These are phyloP conservation scores for Chymomyza costata DNA, from an alignment of 1,140 invertebrate species.

Conservation along the genomic window DNA sequence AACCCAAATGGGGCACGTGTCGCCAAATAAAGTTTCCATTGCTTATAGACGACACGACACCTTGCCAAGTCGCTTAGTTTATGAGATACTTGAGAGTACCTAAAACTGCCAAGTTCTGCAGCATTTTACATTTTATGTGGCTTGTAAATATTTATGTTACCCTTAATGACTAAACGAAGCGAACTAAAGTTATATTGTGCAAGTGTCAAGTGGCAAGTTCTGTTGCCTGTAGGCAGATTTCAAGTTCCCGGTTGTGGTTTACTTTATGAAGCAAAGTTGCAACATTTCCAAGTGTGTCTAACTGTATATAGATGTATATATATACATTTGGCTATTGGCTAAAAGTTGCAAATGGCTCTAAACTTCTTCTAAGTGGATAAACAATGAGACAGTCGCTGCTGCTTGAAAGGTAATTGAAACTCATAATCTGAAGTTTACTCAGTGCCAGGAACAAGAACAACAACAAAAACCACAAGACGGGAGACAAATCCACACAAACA, in stretches of 20 bases:
- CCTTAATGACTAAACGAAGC: conserved; percentile 59
- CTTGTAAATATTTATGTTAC: conserved; percentile 68
- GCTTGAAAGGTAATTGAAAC: conserved; percentile 51
- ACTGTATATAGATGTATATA: too few species aligned
- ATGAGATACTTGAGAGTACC: conserved; percentile 31
- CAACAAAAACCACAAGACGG: background rate
- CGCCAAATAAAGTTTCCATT: conserved; percentile 30
- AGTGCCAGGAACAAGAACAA: conserved; percentile 2
- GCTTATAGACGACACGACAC: conserved; percentile 35
- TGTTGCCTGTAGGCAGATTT: too few species aligned
- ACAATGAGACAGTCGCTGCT: too few species aligned
- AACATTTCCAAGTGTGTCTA: too few species aligned
- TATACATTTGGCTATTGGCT: too few species aligned
- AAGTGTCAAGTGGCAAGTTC: conserved; percentile 51
- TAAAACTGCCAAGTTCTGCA: conserved; percentile 12
- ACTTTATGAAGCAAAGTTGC: too few species aligned
- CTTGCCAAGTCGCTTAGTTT: conserved; percentile 45
- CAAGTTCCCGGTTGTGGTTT: too few species aligned
- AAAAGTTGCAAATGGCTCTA: too few species aligned
- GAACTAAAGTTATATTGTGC: conserved; percentile 18
- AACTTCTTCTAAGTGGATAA: too few species aligned
- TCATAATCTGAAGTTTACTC: conserved; percentile 39
- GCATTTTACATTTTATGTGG: conserved; percentile 38
- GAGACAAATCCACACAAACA: conserved; percentile 26
- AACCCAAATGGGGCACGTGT: conserved; percentile 17